Percentiles rank a stretch among this genome's conserved stretches.
phyloP scores from a whole-genome alignment of 2,797 vertebrate genomes.

The Somateria mollissima region DNA sequence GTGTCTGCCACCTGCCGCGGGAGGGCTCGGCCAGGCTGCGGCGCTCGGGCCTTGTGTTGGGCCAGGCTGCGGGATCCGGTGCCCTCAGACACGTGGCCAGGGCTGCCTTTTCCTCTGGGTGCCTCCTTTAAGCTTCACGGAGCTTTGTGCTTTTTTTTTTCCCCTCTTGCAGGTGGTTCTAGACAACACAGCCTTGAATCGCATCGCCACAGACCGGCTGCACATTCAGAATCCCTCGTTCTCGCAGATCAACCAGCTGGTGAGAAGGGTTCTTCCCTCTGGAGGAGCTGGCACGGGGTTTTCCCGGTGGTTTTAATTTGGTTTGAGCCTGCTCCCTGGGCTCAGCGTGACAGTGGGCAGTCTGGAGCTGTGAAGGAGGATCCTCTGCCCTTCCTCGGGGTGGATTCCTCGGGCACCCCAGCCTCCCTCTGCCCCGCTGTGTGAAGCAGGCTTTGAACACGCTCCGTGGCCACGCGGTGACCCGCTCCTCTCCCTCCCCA shows the following conservation, averaged over 20 bases:
- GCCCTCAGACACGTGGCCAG: background rate
- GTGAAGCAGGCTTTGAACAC: accelerated
- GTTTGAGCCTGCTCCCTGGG: background rate
- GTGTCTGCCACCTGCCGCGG: background rate
- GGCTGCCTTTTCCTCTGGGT: background rate
- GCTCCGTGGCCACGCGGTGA: accelerated
- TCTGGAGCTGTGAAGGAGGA: accelerated
- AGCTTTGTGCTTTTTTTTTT: background rate
- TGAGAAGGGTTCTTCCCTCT: constrained; percentile 72
- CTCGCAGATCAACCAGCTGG: constrained; percentile 98
- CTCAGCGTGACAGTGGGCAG: background rate
- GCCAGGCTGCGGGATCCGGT: background rate
- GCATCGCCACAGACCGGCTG: constrained; percentile 94
- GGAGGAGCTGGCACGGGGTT: background rate
- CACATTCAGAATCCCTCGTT: constrained; percentile 98
- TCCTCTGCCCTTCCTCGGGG: background rate
- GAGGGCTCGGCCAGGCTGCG: background rate
- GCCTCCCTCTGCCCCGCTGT: accelerated
- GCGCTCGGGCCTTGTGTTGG: background rate
- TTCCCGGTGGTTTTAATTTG: accelerated
- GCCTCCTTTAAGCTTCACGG: background rate
- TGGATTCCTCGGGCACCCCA: accelerated
- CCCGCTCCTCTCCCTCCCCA: background rate
- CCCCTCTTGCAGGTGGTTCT: constrained; percentile 88
- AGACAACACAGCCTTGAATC: constrained; percentile 96